phyloP scores from a whole-genome alignment of 1,140 invertebrate genomes.

The Meloidogyne chitwoodi region DNA sequence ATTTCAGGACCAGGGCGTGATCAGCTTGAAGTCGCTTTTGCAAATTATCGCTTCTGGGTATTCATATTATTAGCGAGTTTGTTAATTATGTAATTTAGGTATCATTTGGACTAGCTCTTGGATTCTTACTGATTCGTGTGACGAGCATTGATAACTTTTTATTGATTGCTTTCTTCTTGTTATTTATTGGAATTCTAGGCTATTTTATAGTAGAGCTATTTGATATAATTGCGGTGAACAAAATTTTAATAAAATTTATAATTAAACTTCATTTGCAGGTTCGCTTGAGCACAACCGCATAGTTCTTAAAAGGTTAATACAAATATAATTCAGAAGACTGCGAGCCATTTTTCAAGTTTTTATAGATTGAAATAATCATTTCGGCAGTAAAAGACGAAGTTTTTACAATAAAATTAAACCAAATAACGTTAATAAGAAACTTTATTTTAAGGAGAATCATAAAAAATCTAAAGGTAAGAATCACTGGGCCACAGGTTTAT shows the following conservation, averaged over 20 bases:
- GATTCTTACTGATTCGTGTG: slow-evolving; percentile 80
- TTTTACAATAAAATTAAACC: too few species aligned
- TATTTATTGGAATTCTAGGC: slow-evolving; percentile 74
- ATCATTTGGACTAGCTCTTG: slow-evolving; percentile 82
- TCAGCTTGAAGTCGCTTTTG: slow-evolving; percentile 90
- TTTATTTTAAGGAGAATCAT: not conserved
- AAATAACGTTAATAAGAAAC: not conserved
- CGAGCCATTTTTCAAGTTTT: too few species aligned
- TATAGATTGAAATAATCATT: too few species aligned
- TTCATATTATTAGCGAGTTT: too few species aligned
- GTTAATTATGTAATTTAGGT: too few species aligned
- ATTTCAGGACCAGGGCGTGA: slow-evolving; percentile 72
- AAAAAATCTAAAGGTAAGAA: not conserved
- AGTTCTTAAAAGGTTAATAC: too few species aligned
- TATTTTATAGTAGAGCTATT: slow-evolving; percentile 74
- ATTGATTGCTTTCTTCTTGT: slow-evolving; percentile 76
- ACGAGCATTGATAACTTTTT: slow-evolving; percentile 83
- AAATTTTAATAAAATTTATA: not conserved
- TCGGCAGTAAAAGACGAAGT: too few species aligned
- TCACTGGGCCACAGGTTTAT: not conserved
- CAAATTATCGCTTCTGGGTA: slow-evolving; percentile 89
- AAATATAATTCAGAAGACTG: too few species aligned
- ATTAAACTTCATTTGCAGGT: not conserved
- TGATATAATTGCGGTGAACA: slow-evolving; percentile 37
- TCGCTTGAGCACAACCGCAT: not conserved